phyloP scores from a whole-genome alignment of 2,888 invertebrate species.

The Lepidochitona cinerea region DNA sequence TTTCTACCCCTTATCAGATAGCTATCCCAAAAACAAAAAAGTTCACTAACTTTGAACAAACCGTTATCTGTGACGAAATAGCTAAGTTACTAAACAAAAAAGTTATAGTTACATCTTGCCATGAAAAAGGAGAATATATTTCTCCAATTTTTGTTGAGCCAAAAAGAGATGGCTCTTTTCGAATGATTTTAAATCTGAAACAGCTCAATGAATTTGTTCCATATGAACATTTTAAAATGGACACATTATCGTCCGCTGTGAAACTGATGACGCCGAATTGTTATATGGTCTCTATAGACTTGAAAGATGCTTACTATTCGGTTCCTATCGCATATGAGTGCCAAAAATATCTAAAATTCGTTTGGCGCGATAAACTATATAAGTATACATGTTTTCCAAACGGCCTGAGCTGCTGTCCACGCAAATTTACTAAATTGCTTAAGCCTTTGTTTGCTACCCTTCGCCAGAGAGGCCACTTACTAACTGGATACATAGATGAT shows the following conservation, averaged over 20 bases:
- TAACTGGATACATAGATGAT: slow-evolving; percentile 23
- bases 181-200: slow-evolving; percentile 29
- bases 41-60: neutral
- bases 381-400: slow-evolving; percentile 24
- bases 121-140: slow-evolving; percentile 13
- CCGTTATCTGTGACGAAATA: neutral
- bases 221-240: slow-evolving; percentile 37
- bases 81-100: neutral
- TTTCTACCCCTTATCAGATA: neutral
- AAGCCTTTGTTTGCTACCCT: neutral
- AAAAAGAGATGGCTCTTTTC: slow-evolving; percentile 24
- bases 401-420: slow-evolving; percentile 13
- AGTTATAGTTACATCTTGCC: neutral
- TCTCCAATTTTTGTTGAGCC: slow-evolving; percentile 23
- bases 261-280: slow-evolving; percentile 21
- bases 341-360: slow-evolving; percentile 26
- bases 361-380: slow-evolving; percentile 16
- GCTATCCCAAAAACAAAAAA: neutral
- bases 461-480: slow-evolving; percentile 1
- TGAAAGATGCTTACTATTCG: slow-evolving; percentile 30
- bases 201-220: slow-evolving; percentile 25
- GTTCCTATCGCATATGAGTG: slow-evolving; percentile 13
- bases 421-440: neutral
- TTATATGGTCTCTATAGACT: slow-evolving; percentile 28
- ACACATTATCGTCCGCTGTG: slow-evolving; percentile 25